phyloP scores from a whole-genome alignment of 1,140 invertebrate genomes.

The Leucophenga varia region DNA sequence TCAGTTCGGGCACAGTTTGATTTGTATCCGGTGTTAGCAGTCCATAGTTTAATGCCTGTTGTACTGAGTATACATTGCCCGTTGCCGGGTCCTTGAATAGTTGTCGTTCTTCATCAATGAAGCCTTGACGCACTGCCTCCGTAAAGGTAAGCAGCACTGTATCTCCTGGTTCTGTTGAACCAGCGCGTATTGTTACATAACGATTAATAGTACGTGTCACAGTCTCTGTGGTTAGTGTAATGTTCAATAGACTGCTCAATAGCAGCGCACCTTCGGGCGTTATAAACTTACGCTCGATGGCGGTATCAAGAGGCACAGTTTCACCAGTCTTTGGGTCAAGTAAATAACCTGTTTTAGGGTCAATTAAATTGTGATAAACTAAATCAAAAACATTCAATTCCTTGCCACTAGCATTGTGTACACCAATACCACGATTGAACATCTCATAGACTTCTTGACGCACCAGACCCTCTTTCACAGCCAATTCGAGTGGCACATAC shows the following conservation, averaged over 20 bases:
- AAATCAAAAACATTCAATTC: conserved; percentile 84
- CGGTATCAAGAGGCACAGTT: conserved; percentile 79
- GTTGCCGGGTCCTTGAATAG: conserved; percentile 80
- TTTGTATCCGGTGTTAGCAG: conserved; percentile 66
- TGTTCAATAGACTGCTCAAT: conserved; percentile 78
- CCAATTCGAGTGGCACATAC: conserved; percentile 71
- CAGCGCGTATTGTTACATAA: conserved; percentile 70
- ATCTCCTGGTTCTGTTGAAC: conserved; percentile 60
- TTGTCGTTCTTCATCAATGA: conserved; percentile 76
- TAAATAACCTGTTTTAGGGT: conserved; percentile 83
- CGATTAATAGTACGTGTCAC: conserved; percentile 78
- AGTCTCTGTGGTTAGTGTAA: conserved; percentile 81
- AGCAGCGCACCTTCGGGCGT: conserved; percentile 82
- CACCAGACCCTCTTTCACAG: conserved; percentile 66
- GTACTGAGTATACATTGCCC: conserved; percentile 73
- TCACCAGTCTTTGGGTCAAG: conserved; percentile 75
- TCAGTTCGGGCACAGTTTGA: conserved; percentile 37
- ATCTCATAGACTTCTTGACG: conserved; percentile 81
- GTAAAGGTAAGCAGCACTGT: conserved; percentile 69
- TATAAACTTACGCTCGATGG: conserved; percentile 80
- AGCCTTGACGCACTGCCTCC: conserved; percentile 74
- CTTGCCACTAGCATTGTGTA: conserved; percentile 66
- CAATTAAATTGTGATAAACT: conserved; percentile 77
- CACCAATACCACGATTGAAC: conserved; percentile 78
- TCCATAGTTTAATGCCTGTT: conserved; percentile 77